A percentile compares a stretch with the other conserved stretches of the same genome.
phyloP scores from a whole-genome alignment of 2,113 vertebrate genomes.

The Clarias batrachus region DNA sequence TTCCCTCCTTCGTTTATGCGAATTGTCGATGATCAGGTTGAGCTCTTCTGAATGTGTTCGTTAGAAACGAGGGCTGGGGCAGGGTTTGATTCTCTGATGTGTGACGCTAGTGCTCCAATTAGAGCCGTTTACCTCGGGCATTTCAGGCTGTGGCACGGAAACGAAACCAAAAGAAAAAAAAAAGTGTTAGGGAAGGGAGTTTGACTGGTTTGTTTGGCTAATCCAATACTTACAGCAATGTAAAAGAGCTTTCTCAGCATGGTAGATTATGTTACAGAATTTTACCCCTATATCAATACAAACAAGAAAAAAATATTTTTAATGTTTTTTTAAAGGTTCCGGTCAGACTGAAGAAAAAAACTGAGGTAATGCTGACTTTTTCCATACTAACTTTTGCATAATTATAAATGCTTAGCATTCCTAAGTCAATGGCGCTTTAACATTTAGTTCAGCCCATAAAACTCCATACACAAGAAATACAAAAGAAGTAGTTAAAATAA shows the following conservation, averaged over 20 bases:
- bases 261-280: neutral
- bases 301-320: too few species aligned
- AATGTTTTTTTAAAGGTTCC: neutral
- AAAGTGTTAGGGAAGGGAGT: neutral
- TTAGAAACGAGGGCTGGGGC: slow-evolving; percentile 67
- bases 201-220: neutral
- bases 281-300: neutral
- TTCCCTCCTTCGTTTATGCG: neutral
- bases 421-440: neutral
- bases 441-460: neutral
- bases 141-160: slow-evolving; percentile 44
- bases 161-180: neutral
- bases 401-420: neutral
- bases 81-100: slow-evolving; percentile 69
- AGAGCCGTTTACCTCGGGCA: slow-evolving; percentile 62
- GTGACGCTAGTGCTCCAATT: slow-evolving; percentile 65
- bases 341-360: neutral
- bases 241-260: neutral
- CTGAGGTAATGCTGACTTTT: neutral
- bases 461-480: neutral
- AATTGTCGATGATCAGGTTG: slow-evolving; percentile 37
- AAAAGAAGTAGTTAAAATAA: neutral
- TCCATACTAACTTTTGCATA: too few species aligned
- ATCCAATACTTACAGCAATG: neutral
- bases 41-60: slow-evolving; percentile 62